Base-by-base conservation (phyloP, 2,888 invertebrate genomes). In the Hypselothyrea guttata region DNA sequence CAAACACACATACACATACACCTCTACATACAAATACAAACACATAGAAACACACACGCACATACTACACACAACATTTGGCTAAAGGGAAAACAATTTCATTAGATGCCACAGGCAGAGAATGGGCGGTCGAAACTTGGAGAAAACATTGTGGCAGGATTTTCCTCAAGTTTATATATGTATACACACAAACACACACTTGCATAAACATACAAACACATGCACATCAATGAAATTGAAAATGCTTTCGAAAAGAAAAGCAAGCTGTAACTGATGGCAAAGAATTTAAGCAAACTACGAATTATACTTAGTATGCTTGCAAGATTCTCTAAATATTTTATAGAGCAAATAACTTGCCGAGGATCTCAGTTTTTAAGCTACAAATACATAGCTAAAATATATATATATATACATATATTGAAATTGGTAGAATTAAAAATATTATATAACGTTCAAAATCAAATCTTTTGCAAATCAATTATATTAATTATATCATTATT, bases 11-110 rank as follows among this genome's bases (percentile, higher is more conserved):
- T 33, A 44, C 22, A 47, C 34, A 40, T 11, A 42, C 3, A 31
- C 28, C 31, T n/a, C 11, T 30, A 15, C 7, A 34, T 12, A 31
- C 31, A n/a, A n/a, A n/a, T n/a, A n/a, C n/a, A n/a, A n/a, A 58
- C 41, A 54, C 48, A 28, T 33, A 44, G 15, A 47, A 30, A 40
- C 13, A 42, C 3, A 31, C 28, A 35, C 12, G 15, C 35, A 15
- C 7, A 34, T 12, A 31, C 31, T 35, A 28, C 4, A 28, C 27
- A 18, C 1, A 38, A 72, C 44, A 65, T 59, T 67, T 56, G 55
- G 38, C n/a, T 61, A 70, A 65, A 61, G 72, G 64, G 63, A 69
- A 69, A 72, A 75, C 84, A 77, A 79, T 81, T 81, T 83, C 67
- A 79, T 75, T 75, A 67, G 28, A 48, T 61, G 48, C 41, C 47